phyloP scores from a whole-genome alignment of 1,140 invertebrate species.

The Bombus picipes region DNA sequence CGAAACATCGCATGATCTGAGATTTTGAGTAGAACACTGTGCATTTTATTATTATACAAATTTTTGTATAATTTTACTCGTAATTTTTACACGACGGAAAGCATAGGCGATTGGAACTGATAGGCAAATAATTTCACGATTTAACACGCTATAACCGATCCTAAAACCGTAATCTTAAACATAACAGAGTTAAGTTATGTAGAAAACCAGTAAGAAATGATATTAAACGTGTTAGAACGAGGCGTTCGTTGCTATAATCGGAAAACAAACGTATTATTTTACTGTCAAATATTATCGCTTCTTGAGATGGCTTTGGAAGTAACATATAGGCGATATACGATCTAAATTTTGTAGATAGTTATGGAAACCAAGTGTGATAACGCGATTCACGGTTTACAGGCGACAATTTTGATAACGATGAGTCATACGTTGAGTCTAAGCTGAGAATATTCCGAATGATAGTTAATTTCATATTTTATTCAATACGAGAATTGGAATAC shows the following conservation, averaged over 20 bases:
- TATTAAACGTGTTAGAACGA: neutral
- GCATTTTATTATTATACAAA: neutral
- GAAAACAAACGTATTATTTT: neutral
- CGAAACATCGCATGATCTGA: neutral
- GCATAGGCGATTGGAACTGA: neutral
- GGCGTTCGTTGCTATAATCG: neutral
- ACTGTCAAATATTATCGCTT: neutral
- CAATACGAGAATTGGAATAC: neutral
- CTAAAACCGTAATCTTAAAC: too few species aligned
- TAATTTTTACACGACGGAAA: neutral
- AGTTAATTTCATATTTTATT: neutral
- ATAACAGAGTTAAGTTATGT: neutral
- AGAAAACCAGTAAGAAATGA: neutral
- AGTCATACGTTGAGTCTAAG: neutral
- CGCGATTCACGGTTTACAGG: neutral
- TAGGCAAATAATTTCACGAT: slow-evolving; percentile 19
- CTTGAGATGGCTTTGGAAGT: neutral
- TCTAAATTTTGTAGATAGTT: neutral
- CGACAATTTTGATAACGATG: neutral
- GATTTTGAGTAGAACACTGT: neutral
- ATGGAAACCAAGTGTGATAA: neutral
- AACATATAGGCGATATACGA: neutral
- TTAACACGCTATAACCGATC: neutral
- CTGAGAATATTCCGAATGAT: neutral
- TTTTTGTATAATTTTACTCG: neutral